Evolutionary conservation across 2,888 invertebrate genomes (phyloP), one percentile per base, ranked within the genome.

Genomic region (Hydrotaea diabolus): DNA sequence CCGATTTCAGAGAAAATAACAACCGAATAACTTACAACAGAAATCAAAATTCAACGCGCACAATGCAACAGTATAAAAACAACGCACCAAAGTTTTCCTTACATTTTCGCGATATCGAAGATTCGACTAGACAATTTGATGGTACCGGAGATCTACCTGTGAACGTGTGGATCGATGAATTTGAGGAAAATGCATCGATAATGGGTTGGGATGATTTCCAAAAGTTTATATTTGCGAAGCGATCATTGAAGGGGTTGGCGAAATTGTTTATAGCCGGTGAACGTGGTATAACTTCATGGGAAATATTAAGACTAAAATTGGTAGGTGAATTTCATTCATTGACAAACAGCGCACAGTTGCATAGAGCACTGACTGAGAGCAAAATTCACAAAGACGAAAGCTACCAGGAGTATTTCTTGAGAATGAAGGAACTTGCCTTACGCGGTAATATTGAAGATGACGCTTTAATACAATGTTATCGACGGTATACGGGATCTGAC

Each of bases 391-490:
- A 80, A 19, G 87, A 89, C n/a, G 91, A 92, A 83, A 89, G 89
- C 0, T 87, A 88, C 9, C 90, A 90, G 80, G 90, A 92, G 76
- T 92, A 91, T 85, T 89, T 90, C n/a, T 81, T 91, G 5, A 74
- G 64, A 13, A 92, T 92, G 91, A 89, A 89, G 80, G 91, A 92
- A 84, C 81, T 91, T n/a, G 91, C 90, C 17, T 85, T 88, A 7
- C 88, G 90, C 66, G 91, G 88, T 0, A 86, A 86, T 3, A 85
- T 92, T 26, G 91, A 92, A 85, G 88, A 88, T 39, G 89, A 85
- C 69, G 88, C 87, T 3, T 59, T 91, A 8, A 91, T 91, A 4
- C 90, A 91, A 69, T 92, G 88, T 92, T 0, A 90, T 92, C 4
- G 91, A 92, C 82, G 92, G 90, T 0, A 90, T 92, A 11, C 72